A percentile compares a stretch with the other conserved stretches of the same genome.
Conservation (phyloP, 2,888 invertebrate species). For the Ethmia dodecea region DNA sequence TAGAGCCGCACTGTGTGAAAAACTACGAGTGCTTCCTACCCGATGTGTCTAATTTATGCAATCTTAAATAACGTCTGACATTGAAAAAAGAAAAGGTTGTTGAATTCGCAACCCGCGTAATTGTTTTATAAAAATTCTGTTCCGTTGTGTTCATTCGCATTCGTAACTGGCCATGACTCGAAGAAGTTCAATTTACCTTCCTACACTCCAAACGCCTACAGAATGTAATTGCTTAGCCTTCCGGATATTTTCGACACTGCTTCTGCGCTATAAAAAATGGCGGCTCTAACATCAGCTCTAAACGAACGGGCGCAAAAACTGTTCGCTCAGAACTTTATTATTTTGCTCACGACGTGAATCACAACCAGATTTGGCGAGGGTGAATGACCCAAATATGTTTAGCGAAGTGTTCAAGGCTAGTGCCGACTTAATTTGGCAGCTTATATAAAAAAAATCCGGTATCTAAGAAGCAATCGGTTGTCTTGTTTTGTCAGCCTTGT, state of each 20-base stretch:
- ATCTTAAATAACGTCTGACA: constrained; percentile 20
- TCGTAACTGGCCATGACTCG: constrained; percentile 28
- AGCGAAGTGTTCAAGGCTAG: constrained; percentile 72
- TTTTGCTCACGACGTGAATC: constrained; percentile 72
- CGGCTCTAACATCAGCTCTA: constrained; percentile 46
- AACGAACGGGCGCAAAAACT: constrained; percentile 70
- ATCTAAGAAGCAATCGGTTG: constrained; percentile 43
- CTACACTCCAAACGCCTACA: constrained; percentile 43
- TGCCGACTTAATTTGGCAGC: constrained; percentile 56
- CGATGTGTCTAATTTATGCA: constrained; percentile 16
- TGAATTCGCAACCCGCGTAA: constrained; percentile 24
- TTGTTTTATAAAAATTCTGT: constrained; percentile 24
- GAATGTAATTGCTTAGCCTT: constrained; percentile 52
- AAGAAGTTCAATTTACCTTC: constrained; percentile 29
- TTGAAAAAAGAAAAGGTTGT: constrained; percentile 33
- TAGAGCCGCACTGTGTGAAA: constrained; percentile 14
- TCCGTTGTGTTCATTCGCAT: constrained; percentile 30
- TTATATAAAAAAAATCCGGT: constrained; percentile 59
- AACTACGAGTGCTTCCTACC: constrained; percentile 16
- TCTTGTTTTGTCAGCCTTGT: constrained; percentile 34
- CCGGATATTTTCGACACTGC: constrained; percentile 47
- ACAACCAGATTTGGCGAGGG: constrained; percentile 73
- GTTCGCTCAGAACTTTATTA: constrained; percentile 68
- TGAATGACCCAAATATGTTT: constrained; percentile 75
- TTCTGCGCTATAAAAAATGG: constrained; percentile 43